A percentile compares a stretch with the other conserved stretches of the same genome.
Evolutionary conservation across 1,140 invertebrate species (phyloP).

Genomic region (Spodoptera litura): DNA sequence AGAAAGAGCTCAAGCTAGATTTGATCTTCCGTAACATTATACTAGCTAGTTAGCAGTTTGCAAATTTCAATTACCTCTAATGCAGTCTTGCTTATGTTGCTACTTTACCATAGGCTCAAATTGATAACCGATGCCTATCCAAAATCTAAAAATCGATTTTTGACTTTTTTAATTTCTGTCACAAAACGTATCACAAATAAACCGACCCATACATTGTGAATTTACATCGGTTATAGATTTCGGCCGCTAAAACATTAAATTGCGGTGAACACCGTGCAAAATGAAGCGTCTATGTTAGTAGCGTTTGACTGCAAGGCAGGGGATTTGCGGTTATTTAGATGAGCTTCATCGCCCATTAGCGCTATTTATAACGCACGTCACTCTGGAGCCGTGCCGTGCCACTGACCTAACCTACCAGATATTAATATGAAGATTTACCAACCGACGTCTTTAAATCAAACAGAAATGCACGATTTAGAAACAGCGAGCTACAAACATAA

Average conservation of each 20-base stretch:
- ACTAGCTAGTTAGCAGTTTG: too few species aligned
- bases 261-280: conserved; percentile 5
- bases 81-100: too few species aligned
- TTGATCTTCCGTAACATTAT: too few species aligned
- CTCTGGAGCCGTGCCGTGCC: conserved; percentile 58
- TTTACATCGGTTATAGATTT: background rate
- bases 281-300: conserved; percentile 16
- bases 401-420: conserved; percentile 71
- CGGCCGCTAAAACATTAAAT: background rate
- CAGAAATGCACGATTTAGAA: conserved; percentile 1
- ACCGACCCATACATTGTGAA: background rate
- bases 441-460: background rate
- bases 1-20: too few species aligned
- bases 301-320: conserved; percentile 45
- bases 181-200: too few species aligned
- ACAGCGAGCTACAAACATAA: background rate
- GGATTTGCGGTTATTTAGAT: conserved; percentile 62
- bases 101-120: too few species aligned
- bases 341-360: conserved; percentile 55
- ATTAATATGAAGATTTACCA: conserved; percentile 48
- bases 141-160: too few species aligned
- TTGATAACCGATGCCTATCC: too few species aligned
- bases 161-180: too few species aligned
- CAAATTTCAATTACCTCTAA: too few species aligned
- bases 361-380: conserved; percentile 66